Evolutionary conservation across 2,888 invertebrate species (phyloP).

Genomic region (Arrhopalites spinosus): DNA sequence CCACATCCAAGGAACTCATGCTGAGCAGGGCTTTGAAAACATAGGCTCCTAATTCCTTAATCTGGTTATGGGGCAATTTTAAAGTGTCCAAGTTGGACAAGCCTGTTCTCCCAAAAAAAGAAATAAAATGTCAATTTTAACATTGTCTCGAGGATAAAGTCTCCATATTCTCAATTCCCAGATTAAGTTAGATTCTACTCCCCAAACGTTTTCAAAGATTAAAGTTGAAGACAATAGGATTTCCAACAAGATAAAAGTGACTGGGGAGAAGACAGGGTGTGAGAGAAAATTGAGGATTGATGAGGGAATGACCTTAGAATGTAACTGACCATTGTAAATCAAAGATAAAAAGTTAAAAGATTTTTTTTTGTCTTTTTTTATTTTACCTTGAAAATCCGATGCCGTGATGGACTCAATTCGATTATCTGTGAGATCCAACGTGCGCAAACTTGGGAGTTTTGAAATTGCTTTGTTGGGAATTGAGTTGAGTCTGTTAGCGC

Average conservation of each 20-base stretch:
- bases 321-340: neutral
- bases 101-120: conserved; percentile 63
- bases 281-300: too few relatives aligned
- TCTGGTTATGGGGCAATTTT: conserved; percentile 82
- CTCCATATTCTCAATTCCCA: too few relatives aligned
- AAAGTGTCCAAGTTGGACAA: conserved; percentile 66
- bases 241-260: too few relatives aligned
- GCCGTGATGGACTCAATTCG: conserved; percentile 75
- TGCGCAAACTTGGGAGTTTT: conserved; percentile 77
- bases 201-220: too few relatives aligned
- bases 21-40: conserved; percentile 81
- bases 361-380: too few relatives aligned
- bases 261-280: too few relatives aligned
- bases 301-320: neutral
- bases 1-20: conserved; percentile 84
- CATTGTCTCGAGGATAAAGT: too few relatives aligned
- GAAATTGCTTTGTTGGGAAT: conserved; percentile 83
- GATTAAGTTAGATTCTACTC: too few relatives aligned
- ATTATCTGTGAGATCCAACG: conserved; percentile 87
- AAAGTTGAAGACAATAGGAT: too few relatives aligned
- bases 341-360: neutral
- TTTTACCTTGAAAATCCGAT: conserved; percentile 85
- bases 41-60: conserved; percentile 76
- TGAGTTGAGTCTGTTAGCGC: conserved; percentile 76
- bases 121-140: neutral